Evolutionary conservation across 2,888 invertebrate species (phyloP).

Genomic region (Ryuthela nishihirai): DNA sequence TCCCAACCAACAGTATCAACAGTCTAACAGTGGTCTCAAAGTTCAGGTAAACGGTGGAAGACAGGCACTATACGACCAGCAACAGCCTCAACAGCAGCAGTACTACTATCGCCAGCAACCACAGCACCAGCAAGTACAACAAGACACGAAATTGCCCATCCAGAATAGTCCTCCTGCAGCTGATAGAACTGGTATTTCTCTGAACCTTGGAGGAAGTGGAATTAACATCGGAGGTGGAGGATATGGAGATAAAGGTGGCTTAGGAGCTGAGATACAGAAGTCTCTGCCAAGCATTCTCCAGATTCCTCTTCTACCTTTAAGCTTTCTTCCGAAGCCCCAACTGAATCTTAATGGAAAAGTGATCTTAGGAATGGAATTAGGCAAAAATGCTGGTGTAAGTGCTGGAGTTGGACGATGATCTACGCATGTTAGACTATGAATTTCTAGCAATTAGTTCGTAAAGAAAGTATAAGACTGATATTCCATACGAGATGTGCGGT

Average conservation of each 20-base stretch:
- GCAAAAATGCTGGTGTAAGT: conserved; percentile 10
- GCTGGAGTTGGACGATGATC: conserved; percentile 12
- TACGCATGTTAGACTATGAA: too few relatives aligned
- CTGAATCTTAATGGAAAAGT: conserved; percentile 24
- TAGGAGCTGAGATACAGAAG: conserved; percentile 20
- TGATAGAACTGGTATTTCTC: background rate
- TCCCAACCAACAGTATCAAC: too few relatives aligned
- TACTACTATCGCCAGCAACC: conserved; percentile 1
- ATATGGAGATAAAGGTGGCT: conserved; percentile 9
- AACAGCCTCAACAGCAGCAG: conserved; percentile 5
- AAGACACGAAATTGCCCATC: background rate
- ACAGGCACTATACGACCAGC: too few relatives aligned
- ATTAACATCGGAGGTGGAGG: background rate
- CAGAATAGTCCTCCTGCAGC: background rate
- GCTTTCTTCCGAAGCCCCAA: conserved; percentile 14
- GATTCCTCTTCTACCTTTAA: conserved; percentile 12
- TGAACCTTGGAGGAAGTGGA: background rate
- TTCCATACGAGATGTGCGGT: too few relatives aligned
- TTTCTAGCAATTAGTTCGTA: too few relatives aligned
- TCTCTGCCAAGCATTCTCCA: too few relatives aligned
- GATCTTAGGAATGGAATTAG: conserved; percentile 26
- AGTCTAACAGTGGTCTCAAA: too few relatives aligned
- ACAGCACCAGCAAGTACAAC: background rate
- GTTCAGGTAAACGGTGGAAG: too few relatives aligned
- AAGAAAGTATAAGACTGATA: too few relatives aligned